Conservation (phyloP, 2,797 vertebrate genomes). For the Pogonophryne albipinna region DNA sequence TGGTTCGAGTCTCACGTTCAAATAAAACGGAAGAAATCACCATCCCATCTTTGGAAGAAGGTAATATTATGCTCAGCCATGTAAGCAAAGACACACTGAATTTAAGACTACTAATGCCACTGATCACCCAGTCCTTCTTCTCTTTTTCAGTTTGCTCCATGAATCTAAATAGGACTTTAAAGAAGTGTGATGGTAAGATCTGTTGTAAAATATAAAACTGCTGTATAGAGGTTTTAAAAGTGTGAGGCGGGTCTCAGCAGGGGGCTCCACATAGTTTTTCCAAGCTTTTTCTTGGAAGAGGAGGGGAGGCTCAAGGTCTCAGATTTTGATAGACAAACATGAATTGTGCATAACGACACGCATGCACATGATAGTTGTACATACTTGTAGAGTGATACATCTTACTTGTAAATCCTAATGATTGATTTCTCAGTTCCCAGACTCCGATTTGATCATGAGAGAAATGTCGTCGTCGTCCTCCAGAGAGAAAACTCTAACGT, state of each 20-base stretch:
- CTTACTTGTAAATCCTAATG: background rate
- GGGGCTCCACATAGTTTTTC: too few relatives aligned
- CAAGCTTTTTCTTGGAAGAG: too few relatives aligned
- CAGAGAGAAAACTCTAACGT: conserved; percentile 40
- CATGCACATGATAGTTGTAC: background rate
- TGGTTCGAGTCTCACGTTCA: conserved; percentile 52
- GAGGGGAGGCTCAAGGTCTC: too few relatives aligned
- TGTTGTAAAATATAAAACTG: background rate
- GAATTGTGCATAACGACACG: background rate
- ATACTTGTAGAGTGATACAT: background rate
- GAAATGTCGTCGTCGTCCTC: conserved; percentile 54
- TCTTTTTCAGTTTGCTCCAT: conserved; percentile 61
- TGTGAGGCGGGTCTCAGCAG: too few relatives aligned
- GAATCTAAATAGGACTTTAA: background rate
- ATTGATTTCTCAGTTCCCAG: conserved; percentile 65
- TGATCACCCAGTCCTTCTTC: background rate
- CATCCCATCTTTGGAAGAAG: conserved; percentile 65
- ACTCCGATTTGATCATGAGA: conserved; percentile 48
- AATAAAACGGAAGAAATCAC: conserved; percentile 38
- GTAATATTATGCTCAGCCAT: conserved; percentile 48
- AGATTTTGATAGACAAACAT: background rate
- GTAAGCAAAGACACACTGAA: background rate
- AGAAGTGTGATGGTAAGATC: conserved; percentile 58
- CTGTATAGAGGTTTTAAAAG: background rate
- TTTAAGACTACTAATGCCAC: background rate